These are phyloP conservation scores for Lemur catta DNA, from an alignment of 2,797 vertebrate genomes.

Conservation along the genomic window DNA sequence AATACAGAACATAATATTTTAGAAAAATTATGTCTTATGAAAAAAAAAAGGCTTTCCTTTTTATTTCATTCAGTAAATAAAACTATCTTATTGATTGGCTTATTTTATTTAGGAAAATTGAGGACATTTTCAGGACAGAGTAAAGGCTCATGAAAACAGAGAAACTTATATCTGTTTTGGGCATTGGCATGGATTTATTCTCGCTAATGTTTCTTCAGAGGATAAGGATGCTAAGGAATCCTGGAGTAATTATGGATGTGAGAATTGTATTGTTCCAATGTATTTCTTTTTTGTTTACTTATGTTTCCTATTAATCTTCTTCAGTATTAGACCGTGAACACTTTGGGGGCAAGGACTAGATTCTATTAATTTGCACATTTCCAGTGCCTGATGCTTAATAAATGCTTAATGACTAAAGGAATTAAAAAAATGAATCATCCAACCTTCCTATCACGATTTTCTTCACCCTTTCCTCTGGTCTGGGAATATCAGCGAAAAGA, in stretches of 20 bases:
- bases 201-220: not conserved
- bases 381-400: not conserved
- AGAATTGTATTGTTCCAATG: not conserved
- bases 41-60: not conserved
- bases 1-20: not conserved
- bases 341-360: not conserved
- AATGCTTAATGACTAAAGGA: not conserved
- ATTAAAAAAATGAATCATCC: not conserved
- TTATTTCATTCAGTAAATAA: not conserved
- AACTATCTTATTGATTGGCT: not conserved
- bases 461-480: not conserved
- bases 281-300: not conserved
- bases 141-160: not conserved
- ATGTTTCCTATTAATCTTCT: not conserved
- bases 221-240: not conserved
- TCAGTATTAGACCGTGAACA: not conserved
- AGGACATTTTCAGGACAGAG: not conserved
- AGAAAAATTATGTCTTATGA: not conserved
- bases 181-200: not conserved
- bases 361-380: not conserved
- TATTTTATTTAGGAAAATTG: slow-evolving; percentile 12
- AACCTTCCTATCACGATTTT: not conserved
- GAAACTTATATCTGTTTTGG: not conserved
- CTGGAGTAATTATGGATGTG: not conserved
- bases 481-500: not conserved